These are phyloP conservation scores for Alethe diademata DNA, from an alignment of 2,113 vertebrate species.

Conservation along the genomic window DNA sequence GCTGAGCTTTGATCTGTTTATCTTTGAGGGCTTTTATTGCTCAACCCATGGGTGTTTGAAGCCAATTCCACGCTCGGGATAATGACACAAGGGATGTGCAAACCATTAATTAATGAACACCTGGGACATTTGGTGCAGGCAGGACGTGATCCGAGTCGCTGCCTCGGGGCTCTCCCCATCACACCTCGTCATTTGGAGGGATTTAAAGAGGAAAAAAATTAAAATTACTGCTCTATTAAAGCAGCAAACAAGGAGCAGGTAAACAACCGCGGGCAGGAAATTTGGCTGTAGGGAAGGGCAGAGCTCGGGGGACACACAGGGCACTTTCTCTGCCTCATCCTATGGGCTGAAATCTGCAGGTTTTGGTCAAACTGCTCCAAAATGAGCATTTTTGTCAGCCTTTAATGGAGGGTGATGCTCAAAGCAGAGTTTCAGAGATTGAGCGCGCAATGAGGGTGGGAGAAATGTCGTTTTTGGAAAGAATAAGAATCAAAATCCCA, in stretches of 20 bases:
- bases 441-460: accelerated
- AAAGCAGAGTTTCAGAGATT: accelerated
- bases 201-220: neutral
- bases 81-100: neutral
- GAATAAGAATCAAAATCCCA: neutral
- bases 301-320: neutral
- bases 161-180: neutral
- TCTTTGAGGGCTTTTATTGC: neutral
- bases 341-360: accelerated
- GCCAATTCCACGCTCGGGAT: neutral
- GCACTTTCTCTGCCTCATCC: neutral
- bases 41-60: neutral
- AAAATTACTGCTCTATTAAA: neutral
- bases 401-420: neutral
- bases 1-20: neutral
- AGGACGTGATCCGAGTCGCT: neutral
- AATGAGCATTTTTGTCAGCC: neutral
- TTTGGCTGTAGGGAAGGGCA: neutral
- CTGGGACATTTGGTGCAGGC: neutral
- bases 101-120: neutral
- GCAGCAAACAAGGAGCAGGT: neutral
- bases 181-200: neutral
- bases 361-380: neutral
- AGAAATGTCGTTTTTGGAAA: neutral
- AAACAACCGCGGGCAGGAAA: neutral